Base-by-base conservation (phyloP, 2,113 vertebrate species). In the Hassar affinis region DNA sequence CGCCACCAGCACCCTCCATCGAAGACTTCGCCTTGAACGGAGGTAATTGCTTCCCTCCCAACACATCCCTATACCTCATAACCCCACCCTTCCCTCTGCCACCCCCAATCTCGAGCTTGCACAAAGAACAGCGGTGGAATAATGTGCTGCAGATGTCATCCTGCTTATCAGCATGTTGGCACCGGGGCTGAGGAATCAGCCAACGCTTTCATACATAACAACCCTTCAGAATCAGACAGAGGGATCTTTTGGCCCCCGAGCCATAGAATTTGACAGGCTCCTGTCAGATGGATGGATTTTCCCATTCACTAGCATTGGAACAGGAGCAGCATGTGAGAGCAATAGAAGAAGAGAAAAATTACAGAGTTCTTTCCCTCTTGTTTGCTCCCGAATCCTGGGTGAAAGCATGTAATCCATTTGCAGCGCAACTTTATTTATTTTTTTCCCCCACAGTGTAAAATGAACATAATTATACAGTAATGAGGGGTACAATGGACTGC, bases 161-260 rank as follows among this genome's bases (percentile, higher is more conserved):
- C 84, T 30, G 85, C 88, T 89, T 88, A 90, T 88, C 88, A 86
- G 86, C 64, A 82, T 87, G 81, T 80, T 87, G 86, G 86, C 84
- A 84, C 79, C 81, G 82, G 75, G 85, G 85, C 89, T 85, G 87
- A 87, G 86, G 80, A 90, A 84, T 86, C 89, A 84, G 85, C 62
- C 85, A 27, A 69, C 33, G 71, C 88, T 89, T 90, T 88, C 84
- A 88, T 90, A 89, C 89, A 85, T 86, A 90, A 88, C 87, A 88
- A 86, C 88, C 87, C 85, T 85, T 88, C 89, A 89, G 84, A 90
- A 87, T 89, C 89, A 88, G 84, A 88, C 85, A 80, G 61, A 83
- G 84, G 76, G 82, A 88, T 88, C 86, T 86, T 81, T 88, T 72
- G 84, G 82, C 80, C 84, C 66, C 47, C 5, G 49, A 89, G 86